Percentiles rank a stretch among this genome's conserved stretches.
phyloP scores from a whole-genome alignment of 2,888 invertebrate genomes.

The Nomada flava region DNA sequence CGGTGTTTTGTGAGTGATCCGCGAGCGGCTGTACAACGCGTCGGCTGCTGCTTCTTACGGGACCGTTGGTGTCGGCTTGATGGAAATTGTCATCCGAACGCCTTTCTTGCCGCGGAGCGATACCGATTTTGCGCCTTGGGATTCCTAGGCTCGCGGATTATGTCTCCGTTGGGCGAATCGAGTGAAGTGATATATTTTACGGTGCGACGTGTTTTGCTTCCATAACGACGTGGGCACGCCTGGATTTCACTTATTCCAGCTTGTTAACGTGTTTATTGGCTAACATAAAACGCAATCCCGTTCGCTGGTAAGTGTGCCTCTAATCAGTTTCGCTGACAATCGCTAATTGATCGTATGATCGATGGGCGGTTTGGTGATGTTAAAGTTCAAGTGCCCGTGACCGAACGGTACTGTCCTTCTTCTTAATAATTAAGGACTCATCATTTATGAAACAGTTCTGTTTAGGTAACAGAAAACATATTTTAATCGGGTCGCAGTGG shows the following conservation, averaged over 20 bases:
- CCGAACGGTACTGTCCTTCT: neutral
- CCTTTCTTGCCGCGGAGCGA: neutral
- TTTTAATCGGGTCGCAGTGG: slow-evolving; percentile 49
- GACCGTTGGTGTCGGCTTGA: slow-evolving; percentile 24
- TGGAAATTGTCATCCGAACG: slow-evolving; percentile 46
- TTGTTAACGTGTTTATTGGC: slow-evolving; percentile 20
- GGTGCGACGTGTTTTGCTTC: slow-evolving; percentile 9
- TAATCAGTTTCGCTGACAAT: slow-evolving; percentile 17
- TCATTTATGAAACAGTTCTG: slow-evolving; percentile 5
- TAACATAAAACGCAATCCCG: slow-evolving; percentile 15
- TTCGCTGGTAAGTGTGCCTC: neutral
- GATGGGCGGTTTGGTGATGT: slow-evolving; percentile 8
- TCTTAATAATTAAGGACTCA: too few species aligned
- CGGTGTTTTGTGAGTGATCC: slow-evolving; percentile 46
- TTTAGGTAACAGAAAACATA: slow-evolving; percentile 39
- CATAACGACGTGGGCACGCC: slow-evolving; percentile 20
- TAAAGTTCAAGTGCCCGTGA: slow-evolving; percentile 1
- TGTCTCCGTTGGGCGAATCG: neutral
- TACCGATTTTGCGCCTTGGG: slow-evolving; percentile 1
- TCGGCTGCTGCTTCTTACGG: neutral
- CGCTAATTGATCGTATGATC: slow-evolving; percentile 41
- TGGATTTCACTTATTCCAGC: slow-evolving; percentile 15
- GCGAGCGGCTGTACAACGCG: slow-evolving; percentile 12
- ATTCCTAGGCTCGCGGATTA: slow-evolving; percentile 2
- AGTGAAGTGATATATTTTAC: neutral